Percentiles rank a stretch among this genome's conserved stretches.
Conservation (phyloP, 2,797 vertebrate genomes). For the Acrocephalus scirpaceus region DNA sequence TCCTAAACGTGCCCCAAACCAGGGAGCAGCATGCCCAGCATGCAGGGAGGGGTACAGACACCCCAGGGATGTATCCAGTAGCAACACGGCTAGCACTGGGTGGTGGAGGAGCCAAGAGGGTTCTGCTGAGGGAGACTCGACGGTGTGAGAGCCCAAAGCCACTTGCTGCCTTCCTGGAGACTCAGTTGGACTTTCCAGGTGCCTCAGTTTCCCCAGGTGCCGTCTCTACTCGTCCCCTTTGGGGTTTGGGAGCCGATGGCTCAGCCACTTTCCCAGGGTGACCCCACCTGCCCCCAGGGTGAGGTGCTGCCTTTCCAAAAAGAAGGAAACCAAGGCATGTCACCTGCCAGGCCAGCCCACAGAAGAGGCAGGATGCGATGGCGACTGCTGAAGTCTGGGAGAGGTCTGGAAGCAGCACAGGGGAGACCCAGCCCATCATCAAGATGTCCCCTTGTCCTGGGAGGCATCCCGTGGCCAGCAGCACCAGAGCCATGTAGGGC, state of each 20-base stretch:
- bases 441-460: background rate
- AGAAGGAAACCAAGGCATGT: background rate
- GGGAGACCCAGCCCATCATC: background rate
- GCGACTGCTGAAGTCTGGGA: background rate
- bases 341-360: background rate
- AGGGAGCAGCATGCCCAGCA: background rate
- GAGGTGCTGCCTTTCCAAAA: background rate
- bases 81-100: background rate
- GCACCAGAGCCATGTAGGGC: background rate
- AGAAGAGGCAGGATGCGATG: rapidly evolving
- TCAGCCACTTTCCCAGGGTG: background rate
- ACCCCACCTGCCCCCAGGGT: background rate
- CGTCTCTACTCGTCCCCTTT: rapidly evolving
- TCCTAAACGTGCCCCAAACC: background rate
- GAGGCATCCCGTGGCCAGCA: background rate
- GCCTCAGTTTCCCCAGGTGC: background rate
- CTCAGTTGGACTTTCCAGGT: background rate
- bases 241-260: background rate
- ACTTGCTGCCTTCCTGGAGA: background rate
- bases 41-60: background rate
- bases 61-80: background rate
- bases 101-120: background rate
- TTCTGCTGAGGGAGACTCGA: background rate
- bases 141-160: rapidly evolving
- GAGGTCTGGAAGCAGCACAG: background rate